Evolutionary conservation across 2,797 vertebrate genomes (phyloP), one percentile per base, ranked within the genome.

Genomic region (Fratercula arctica): DNA sequence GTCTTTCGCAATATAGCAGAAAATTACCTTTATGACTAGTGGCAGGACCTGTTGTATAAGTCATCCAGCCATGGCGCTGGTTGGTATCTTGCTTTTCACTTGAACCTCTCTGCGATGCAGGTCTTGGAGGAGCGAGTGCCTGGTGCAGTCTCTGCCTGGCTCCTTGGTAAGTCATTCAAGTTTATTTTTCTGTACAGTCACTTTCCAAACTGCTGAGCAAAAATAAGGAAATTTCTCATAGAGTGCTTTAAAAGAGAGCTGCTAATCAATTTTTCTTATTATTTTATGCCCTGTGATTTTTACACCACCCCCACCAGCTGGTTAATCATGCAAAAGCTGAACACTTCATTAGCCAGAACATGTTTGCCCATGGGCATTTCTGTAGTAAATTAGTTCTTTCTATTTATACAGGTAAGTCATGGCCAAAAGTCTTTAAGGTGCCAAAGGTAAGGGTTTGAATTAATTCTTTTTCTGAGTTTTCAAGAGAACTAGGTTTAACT

Each of bases 331-430:
- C 98, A 98, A 97, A 98, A 98, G 98, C 98, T 98, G 98, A 99
- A 99, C 99, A 99, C 98, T 99, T 99, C 99, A 99, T 99, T 99
- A 99, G 98, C 98, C 97, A 98, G 98, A 98, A 98, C 98, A 98
- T 98, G 99, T 98, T 99, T 98, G 98, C 99, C 99, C 98, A 98
- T 98, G 98, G 99, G 99, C 98, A 97, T 99, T 98, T 98, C 97
- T 98, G 97, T 98, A 98, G 98, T 98, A 98, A 98, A 98, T 98
- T 98, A 98, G 98, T 98, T 98, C 97, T 98, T 98, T 98, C 98
- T 98, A 98, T 99, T 99, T 98, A 98, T 98, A 97, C 98, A 98
- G 98, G 98, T 98, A 98, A 98, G 97, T 97, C 98, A 98, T 97
- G 98, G 98, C 98, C 98, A 98, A 97, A 98, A 98, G 98, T 98